Conservation (phyloP, 2,888 invertebrate genomes). For the Epistrophella euchroma region DNA sequence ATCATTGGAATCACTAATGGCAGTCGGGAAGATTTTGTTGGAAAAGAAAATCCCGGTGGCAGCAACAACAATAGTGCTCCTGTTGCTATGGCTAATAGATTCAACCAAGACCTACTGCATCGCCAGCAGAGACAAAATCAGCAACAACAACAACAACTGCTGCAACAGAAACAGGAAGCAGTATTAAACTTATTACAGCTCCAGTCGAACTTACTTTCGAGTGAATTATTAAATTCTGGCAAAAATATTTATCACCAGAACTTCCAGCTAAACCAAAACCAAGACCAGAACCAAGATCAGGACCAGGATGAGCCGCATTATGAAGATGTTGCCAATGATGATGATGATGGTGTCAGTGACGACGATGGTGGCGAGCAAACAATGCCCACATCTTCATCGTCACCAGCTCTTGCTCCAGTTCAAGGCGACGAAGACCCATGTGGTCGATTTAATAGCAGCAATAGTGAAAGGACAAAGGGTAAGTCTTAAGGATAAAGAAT, state of each 20-base stretch:
- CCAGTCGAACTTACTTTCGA: constrained; percentile 77
- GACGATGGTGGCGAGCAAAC: not conserved
- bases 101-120: constrained; percentile 52
- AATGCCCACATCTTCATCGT: not conserved
- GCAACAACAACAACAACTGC: constrained; percentile 74
- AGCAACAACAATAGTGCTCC: constrained; percentile 39
- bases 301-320: constrained; percentile 66
- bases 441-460: constrained; percentile 61
- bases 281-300: constrained; percentile 2
- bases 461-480: constrained; percentile 64
- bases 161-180: constrained; percentile 63
- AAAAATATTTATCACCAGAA: constrained; percentile 53
- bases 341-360: constrained; percentile 21
- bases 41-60: constrained; percentile 39
- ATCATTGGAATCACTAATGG: constrained; percentile 36
- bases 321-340: constrained; percentile 69
- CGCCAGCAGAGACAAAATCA: constrained; percentile 50
- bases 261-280: constrained; percentile 41
- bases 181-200: constrained; percentile 74
- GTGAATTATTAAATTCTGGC: constrained; percentile 66
- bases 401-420: not conserved
- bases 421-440: constrained; percentile 37
- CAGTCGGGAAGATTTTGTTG: constrained; percentile 23
- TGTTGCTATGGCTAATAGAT: constrained; percentile 54
- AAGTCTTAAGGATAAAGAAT: constrained; percentile 41